Evolutionary conservation across 2,888 invertebrate species (phyloP), one percentile per base, ranked within the genome.

Genomic region (Lacanobia oleracea): DNA sequence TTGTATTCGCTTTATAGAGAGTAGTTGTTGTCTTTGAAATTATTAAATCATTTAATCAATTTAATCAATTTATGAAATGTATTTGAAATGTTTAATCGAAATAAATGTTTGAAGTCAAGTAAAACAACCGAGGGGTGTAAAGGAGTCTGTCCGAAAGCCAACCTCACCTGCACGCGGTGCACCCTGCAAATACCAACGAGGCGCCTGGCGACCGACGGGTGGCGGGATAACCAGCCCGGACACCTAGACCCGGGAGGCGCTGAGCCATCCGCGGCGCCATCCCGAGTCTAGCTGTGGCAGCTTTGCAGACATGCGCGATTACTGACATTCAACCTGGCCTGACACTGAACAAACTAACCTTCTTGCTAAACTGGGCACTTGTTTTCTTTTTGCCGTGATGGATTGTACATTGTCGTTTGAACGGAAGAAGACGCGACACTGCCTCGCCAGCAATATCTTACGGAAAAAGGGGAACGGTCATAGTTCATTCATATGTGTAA

Each of bases 261-360:
- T 48, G 68, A 33, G 4, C 53, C 57, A 9, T 14, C 61, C 2
- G 57, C 59, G 45, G 18, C 60, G 7, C 60, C 45, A 63, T 66
- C 65, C 66, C 40, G 78, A 77, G 79, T 81, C 79, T 82, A 80
- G 79, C 33, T 45, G 79, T 72, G 77, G 16, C 40, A 69, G 66
- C 27, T 60, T 70, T 72, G 40, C 53, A 65, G 66, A 59, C 54
- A 53, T 62, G 45, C 56, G 82, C 82, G 82, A 81, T 82, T 65
- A 81, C 82, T 81, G 83, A 79, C 83, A 79, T 79, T 68, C 76
- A 72, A 77, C 72, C 73, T 80, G 79, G 78, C 79, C 79, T 72
- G 6, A 56, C 23, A 75, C 21, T 62, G 23, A 65, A 61, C 59
- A 51, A 27, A 48, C 45, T 64, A 72, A 77, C 71, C 37, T 59